A percentile compares a stretch with the other conserved stretches of the same genome.
Conservation (phyloP, 2,113 vertebrate species). For the Sisor rabdophorus region DNA sequence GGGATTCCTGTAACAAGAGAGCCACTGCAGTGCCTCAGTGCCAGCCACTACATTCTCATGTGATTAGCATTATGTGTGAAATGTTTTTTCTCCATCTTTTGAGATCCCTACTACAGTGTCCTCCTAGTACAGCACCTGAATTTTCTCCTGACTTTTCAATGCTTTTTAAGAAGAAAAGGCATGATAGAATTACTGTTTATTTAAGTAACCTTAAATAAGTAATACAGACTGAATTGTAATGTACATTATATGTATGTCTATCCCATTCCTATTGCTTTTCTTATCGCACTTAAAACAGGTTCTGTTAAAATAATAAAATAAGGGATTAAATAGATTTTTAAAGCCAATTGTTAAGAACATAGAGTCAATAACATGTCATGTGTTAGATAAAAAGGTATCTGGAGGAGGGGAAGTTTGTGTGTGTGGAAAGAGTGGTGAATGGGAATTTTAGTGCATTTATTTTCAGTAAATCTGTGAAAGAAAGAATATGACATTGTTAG, state of each 20-base stretch:
- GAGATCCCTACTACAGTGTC: conserved; percentile 34
- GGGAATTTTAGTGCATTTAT: conserved; percentile 63
- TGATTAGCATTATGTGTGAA: conserved; percentile 52
- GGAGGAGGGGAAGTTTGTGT: conserved; percentile 14
- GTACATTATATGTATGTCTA: conserved; percentile 12
- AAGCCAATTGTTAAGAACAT: too few relatives aligned
- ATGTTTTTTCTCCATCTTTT: conserved; percentile 12
- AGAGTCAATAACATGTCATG: conserved; percentile 58
- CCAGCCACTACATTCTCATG: conserved; percentile 52
- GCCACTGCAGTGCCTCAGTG: conserved; percentile 48
- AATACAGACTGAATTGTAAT: not conserved
- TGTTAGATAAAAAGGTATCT: conserved; percentile 62
- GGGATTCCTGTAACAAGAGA: conserved; percentile 60
- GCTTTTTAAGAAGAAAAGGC: conserved; percentile 11
- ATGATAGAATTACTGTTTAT: not conserved
- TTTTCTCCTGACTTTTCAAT: conserved; percentile 6
- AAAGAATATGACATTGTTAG: conserved; percentile 45
- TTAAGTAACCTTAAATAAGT: conserved; percentile 25
- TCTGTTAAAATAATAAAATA: conserved; percentile 35
- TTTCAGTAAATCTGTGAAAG: conserved; percentile 65
- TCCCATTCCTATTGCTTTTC: conserved; percentile 2
- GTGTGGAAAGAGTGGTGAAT: not conserved
- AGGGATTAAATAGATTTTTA: too few relatives aligned
- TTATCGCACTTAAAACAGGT: conserved; percentile 20
- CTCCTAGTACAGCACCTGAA: conserved; percentile 24